phyloP scores from a whole-genome alignment of 2,797 vertebrate genomes.

The Cryptoblepharus egeriae region DNA sequence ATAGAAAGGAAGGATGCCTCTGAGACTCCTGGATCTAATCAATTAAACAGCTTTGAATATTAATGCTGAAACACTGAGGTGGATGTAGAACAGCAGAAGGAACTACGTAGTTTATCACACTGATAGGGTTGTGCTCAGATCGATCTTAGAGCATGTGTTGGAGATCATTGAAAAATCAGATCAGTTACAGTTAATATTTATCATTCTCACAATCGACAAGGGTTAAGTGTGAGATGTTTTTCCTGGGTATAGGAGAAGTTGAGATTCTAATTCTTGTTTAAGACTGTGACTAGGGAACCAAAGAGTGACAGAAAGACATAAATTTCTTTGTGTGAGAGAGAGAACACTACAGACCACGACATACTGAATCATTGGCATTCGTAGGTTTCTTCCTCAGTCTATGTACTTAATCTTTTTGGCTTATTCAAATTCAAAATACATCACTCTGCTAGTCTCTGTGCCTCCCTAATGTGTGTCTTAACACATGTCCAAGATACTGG shows the following conservation, averaged over 20 bases:
- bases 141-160: neutral
- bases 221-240: neutral
- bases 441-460: neutral
- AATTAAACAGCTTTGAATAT: constrained; percentile 16
- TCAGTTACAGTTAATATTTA: neutral
- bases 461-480: too few relatives aligned
- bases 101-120: neutral
- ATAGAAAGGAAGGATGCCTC: constrained; percentile 4
- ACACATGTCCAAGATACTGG: too few relatives aligned
- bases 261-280: neutral
- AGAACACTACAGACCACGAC: neutral
- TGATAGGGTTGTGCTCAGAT: neutral
- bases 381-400: neutral
- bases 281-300: neutral
- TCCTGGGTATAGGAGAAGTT: neutral
- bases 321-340: neutral
- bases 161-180: neutral
- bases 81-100: neutral
- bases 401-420: neutral
- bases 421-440: constrained; percentile 5
- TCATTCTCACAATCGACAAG: neutral
- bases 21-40: constrained; percentile 5
- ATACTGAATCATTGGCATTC: neutral
- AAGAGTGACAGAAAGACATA: neutral
- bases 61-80: neutral